Evolutionary conservation across 2,797 vertebrate species (phyloP), one percentile per base, ranked within the genome.

Genomic region (Parauchenoglanis punctatus): DNA sequence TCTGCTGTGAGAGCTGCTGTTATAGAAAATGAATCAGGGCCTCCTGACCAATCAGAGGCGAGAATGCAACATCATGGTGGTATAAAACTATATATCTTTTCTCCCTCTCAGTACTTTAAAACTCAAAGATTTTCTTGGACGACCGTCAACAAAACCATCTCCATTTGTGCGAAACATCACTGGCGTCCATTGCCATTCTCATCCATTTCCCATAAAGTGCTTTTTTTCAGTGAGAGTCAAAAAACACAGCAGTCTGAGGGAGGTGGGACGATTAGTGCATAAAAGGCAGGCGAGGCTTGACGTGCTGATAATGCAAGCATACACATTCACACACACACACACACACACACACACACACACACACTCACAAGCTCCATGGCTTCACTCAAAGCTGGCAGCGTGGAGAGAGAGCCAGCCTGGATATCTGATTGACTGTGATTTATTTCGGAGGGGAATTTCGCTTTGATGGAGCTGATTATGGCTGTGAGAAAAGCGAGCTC

Each of bases 191-290:
- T 85, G 83, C 90, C 84, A 73, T 92, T 92, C 89, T 78, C 93
- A 93, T 93, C 95, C 91, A 91, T 92, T 92, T 73, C 91, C 90
- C 88, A 89, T 89, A 86, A 91, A 88, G 90, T 88, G 88, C 86
- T 87, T 87, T 63, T 81, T 56, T 61, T 90, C 87, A 20, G 80
- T 44, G 85, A 84, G 68, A 81, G 40, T 87, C 81, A 85, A 87
- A 93, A 87, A 87, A 93, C 93, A 94, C 94, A 95, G 94, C 94
- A 91, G 93, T 93, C 92, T 94, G 90, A 91, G 93, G 58, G 94
- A 95, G 93, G 92, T 92, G 90, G 91, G 90, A 93, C 92, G 94
- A 96, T 95, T 94, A 95, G 93, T 92, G 94, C 93, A 94, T 94
- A 96, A 95, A 94, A 95, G 94, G 92, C 87, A 92, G 92, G 94